Evolutionary conservation across 2,113 vertebrate genomes (phyloP).

Genomic region (Poecile atricapillus): DNA sequence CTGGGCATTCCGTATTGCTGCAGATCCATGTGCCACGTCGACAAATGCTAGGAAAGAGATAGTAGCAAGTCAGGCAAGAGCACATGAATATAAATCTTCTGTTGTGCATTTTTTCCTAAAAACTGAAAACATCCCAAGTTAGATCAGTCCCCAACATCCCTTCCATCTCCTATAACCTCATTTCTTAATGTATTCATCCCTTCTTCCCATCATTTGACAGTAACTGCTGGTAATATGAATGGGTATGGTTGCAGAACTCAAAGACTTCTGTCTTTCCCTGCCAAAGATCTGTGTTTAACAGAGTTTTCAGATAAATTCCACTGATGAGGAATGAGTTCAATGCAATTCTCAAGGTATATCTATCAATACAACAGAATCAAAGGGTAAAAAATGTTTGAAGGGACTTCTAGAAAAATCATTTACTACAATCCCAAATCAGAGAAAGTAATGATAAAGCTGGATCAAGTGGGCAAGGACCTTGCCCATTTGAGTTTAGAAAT

Average conservation of each 20-base stretch:
- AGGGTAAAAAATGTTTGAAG: background rate
- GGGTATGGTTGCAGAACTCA: background rate
- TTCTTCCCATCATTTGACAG: background rate
- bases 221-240: background rate
- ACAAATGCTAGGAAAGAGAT: constrained; percentile 80
- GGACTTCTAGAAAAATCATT: background rate
- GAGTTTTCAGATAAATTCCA: background rate
- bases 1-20: constrained; percentile 91
- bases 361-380: background rate
- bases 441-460: background rate
- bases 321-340: background rate
- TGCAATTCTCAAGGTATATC: background rate
- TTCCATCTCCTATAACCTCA: background rate
- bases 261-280: background rate
- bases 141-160: background rate
- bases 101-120: background rate
- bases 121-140: background rate
- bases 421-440: background rate
- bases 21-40: constrained; percentile 91
- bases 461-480: background rate
- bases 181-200: background rate
- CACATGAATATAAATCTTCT: background rate
- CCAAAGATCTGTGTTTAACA: background rate
- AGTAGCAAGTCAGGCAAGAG: background rate
- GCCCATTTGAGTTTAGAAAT: background rate